Base-by-base conservation (phyloP, 1,140 invertebrate species). In the Drosophila azteca region DNA sequence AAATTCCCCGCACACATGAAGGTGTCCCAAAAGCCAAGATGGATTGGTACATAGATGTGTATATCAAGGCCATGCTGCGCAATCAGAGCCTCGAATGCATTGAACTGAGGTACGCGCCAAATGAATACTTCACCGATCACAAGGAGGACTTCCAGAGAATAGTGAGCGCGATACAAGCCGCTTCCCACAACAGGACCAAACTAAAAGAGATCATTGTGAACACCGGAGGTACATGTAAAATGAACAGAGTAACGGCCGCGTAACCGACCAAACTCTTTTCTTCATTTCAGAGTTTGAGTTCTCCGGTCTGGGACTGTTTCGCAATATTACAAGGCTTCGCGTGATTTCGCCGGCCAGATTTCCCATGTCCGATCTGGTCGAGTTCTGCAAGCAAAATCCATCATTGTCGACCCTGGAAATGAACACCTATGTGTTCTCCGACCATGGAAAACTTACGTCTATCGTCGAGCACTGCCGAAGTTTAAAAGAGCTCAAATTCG, bases 401-500 rank as follows among this genome's bases (percentile, higher is more conserved):
- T 7, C 44, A 3, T 20, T 69, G 6, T 17, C 17, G 3, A 22
- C 24, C 2, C 22, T 69, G 24, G 63, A 69, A 22, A 26, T 69
- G 13, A 69, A 68, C 49, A 17, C 9, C 13, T 26, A 5, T 35
- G 8, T 2, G 1, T 57, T 57, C 20, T 22, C 51, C 5, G 66
- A 69, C 20, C 17, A 43, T 5, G 50, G 66, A 49, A 41, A 57
- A 15, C 7, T 69, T 6, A 24, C 35, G 3, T 7, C 57, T 49
- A 68, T 69, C 5, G 66, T 57, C 35, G 13, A n/a, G 3, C 64
- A 68, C n/a, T 69, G 66, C 9, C 64, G 51, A 3, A 22, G 29
- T 2, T n/a, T 69, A 5, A 69, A 57, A 35, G 2, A 49, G 24
- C 15, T 69, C 0, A 69, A 57, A 29, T 69, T 69, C 24, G n/a